A percentile compares a stretch with the other conserved stretches of the same genome.
These are phyloP conservation scores for Coptotermes formosanus DNA, from an alignment of 1,140 invertebrate species.

Conservation along the genomic window DNA sequence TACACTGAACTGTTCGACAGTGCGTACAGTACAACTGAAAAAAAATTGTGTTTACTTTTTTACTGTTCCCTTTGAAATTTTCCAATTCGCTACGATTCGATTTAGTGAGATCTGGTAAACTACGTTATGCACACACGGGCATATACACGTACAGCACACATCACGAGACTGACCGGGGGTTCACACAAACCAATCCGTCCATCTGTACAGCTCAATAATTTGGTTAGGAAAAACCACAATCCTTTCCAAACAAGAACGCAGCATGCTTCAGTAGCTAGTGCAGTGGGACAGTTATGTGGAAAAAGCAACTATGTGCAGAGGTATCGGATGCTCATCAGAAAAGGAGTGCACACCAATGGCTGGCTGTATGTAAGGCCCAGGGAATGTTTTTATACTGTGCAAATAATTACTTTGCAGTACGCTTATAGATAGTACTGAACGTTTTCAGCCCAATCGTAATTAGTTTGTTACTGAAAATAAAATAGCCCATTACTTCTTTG, in stretches of 20 bases:
- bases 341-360: too few species aligned
- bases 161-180: not conserved
- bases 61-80: slow-evolving; percentile 16
- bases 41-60: slow-evolving; percentile 1
- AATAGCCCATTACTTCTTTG: too few species aligned
- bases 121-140: not conserved
- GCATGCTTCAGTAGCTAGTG: too few species aligned
- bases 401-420: too few species aligned
- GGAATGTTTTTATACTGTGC: too few species aligned
- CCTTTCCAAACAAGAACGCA: not conserved
- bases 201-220: not conserved
- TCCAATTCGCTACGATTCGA: slow-evolving; percentile 8
- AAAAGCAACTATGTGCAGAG: too few species aligned
- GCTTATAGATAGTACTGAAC: too few species aligned
- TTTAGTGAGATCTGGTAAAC: slow-evolving; percentile 3
- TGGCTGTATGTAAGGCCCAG: too few species aligned
- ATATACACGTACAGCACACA: not conserved
- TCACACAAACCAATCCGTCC: not conserved
- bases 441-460: too few species aligned
- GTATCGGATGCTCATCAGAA: too few species aligned
- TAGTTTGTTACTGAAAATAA: too few species aligned
- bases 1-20: not conserved
- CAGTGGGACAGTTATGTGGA: too few species aligned
- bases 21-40: slow-evolving; percentile 10
- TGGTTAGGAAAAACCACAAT: not conserved